These are phyloP conservation scores for Chorisops tibialis DNA, from an alignment of 2,888 invertebrate species.

Conservation along the genomic window DNA sequence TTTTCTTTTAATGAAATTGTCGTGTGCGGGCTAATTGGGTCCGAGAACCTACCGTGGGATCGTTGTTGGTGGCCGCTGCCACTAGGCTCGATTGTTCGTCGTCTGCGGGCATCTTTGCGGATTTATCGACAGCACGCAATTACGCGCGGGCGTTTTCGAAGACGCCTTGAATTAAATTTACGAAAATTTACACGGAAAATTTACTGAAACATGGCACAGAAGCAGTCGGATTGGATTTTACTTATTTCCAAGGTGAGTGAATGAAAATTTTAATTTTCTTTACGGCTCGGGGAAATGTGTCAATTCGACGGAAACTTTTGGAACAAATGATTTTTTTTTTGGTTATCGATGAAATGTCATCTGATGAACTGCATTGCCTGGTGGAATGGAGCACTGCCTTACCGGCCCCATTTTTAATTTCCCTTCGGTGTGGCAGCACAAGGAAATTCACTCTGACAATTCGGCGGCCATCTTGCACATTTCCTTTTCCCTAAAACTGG, in stretches of 20 bases:
- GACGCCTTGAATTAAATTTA: not conserved
- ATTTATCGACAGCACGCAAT: not conserved
- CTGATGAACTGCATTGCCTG: too few relatives aligned
- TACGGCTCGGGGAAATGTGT: too few relatives aligned
- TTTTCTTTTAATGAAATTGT: too few relatives aligned
- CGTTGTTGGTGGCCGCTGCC: not conserved
- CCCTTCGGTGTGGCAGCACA: too few relatives aligned
- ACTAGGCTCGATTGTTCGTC: conserved; percentile 5
- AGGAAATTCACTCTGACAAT: conserved; percentile 18
- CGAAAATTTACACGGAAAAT: not conserved
- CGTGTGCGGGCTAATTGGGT: too few relatives aligned
- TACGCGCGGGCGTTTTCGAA: not conserved
- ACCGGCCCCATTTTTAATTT: too few relatives aligned
- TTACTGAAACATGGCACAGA: conserved; percentile 9
- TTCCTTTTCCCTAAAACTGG: conserved; percentile 46
- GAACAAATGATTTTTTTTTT: too few relatives aligned
- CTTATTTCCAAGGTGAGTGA: not conserved
- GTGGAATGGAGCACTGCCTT: too few relatives aligned
- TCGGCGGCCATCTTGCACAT: conserved; percentile 39
- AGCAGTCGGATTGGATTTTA: not conserved
- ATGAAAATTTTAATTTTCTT: too few relatives aligned
- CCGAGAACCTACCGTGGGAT: not conserved
- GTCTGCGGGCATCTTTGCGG: conserved; percentile 4
- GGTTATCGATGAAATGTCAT: too few relatives aligned
- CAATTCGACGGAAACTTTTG: too few relatives aligned